Percentiles rank a stretch among this genome's conserved stretches.
Conservation (phyloP, 2,113 vertebrate genomes). For the Dicerorhinus sumatrensis region DNA sequence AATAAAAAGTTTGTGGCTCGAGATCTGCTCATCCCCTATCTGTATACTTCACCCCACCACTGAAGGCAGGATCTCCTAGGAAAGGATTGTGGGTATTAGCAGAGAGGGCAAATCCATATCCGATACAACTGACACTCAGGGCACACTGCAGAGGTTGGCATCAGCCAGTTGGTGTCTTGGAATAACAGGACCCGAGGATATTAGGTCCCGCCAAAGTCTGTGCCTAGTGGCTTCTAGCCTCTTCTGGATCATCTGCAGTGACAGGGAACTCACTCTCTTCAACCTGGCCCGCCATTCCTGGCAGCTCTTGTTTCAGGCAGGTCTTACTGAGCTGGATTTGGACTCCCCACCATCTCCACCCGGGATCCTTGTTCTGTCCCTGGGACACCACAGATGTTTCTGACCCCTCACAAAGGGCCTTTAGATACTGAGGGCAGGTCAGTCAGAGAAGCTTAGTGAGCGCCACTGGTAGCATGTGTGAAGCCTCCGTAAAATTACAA, state of each 20-base stretch:
- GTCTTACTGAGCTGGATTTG: not conserved
- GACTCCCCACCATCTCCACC: not conserved
- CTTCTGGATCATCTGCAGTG: not conserved
- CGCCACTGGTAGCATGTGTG: fast-evolving
- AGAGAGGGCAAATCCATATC: not conserved
- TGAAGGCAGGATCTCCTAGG: not conserved
- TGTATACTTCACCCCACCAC: not conserved
- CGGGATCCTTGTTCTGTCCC: not conserved
- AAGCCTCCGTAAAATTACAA: not conserved
- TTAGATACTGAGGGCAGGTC: not conserved
- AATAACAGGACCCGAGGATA: not conserved
- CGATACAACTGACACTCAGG: not conserved
- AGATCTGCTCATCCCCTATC: not conserved
- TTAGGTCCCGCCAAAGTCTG: not conserved
- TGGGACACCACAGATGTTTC: not conserved
- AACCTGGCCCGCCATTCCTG: fast-evolving
- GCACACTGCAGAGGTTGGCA: not conserved
- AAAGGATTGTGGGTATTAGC: not conserved
- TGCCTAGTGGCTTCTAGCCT: not conserved
- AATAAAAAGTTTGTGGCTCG: not conserved
- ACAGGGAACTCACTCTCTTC: not conserved
- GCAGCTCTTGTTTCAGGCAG: not conserved
- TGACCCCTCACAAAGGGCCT: not conserved
- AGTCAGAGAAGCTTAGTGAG: not conserved
- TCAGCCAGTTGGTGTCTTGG: not conserved